Conservation (phyloP, 2,888 invertebrate genomes). For the Ormyrus thymus region DNA sequence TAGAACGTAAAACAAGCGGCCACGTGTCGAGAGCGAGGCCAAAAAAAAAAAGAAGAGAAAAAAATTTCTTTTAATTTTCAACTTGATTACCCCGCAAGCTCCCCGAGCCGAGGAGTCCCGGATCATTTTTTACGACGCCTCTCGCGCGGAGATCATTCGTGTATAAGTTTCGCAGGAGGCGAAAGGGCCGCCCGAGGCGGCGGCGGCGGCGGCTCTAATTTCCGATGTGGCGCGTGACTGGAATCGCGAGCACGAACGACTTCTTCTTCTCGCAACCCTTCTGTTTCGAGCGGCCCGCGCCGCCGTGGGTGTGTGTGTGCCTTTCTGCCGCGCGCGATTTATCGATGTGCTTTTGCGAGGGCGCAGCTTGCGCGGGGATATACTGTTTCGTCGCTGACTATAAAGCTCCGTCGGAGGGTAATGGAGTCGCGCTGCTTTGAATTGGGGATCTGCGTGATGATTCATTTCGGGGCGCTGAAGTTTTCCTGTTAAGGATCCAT, state of each 20-base stretch:
- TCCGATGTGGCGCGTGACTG: constrained; percentile 73
- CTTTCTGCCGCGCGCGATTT: constrained; percentile 32
- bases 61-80: too few relatives aligned
- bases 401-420: too few relatives aligned
- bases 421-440: too few relatives aligned
- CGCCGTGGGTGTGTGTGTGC: background rate
- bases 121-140: constrained; percentile 40
- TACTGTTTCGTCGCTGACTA: too few relatives aligned
- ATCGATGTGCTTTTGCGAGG: constrained; percentile 45
- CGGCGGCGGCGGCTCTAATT: constrained; percentile 70
- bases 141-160: constrained; percentile 25
- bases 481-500: too few relatives aligned
- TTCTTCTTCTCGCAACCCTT: constrained; percentile 39
- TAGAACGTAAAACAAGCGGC: too few relatives aligned
- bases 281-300: constrained; percentile 6
- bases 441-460: background rate
- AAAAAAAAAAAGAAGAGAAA: too few relatives aligned
- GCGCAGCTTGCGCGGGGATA: background rate
- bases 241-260: constrained; percentile 61
- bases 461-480: background rate
- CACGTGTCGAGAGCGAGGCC: too few relatives aligned
- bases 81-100: too few relatives aligned
- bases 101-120: constrained; percentile 4
- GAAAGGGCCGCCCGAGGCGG: background rate
- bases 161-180: constrained; percentile 39